These are phyloP conservation scores for Atrina japonica DNA, from an alignment of 2,888 invertebrate species.

Conservation along the genomic window DNA sequence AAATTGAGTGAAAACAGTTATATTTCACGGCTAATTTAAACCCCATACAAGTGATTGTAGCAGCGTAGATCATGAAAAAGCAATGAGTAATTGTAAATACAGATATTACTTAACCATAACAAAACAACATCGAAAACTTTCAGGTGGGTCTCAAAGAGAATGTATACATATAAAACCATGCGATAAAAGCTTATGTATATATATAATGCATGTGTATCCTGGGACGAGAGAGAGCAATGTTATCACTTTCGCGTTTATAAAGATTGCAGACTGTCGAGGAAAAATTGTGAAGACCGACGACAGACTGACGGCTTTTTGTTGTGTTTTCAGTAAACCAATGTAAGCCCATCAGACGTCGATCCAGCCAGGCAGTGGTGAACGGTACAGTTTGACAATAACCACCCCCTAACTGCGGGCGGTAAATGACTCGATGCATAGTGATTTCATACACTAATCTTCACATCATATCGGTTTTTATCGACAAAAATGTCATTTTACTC, in stretches of 20 bases:
- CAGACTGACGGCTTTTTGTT: slow-evolving; percentile 36
- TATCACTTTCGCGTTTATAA: not conserved
- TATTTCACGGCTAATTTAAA: slow-evolving; percentile 24
- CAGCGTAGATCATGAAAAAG: slow-evolving; percentile 5
- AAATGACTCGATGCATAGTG: slow-evolving; percentile 36
- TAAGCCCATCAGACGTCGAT: slow-evolving; percentile 34
- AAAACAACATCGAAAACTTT: too few species aligned
- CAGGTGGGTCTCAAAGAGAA: too few species aligned
- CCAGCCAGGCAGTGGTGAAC: slow-evolving; percentile 20
- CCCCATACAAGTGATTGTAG: slow-evolving; percentile 11
- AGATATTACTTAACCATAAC: slow-evolving; percentile 1
- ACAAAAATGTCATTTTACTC: slow-evolving; percentile 44
- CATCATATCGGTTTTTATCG: slow-evolving; percentile 45
- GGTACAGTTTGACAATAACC: slow-evolving; percentile 46
- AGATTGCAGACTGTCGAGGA: not conserved
- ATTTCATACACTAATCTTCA: slow-evolving; percentile 39
- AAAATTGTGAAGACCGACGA: slow-evolving; percentile 25
- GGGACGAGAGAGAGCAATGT: not conserved
- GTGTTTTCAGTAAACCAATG: slow-evolving; percentile 43
- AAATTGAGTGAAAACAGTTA: slow-evolving; percentile 27
- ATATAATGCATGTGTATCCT: too few species aligned
- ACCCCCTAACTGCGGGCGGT: slow-evolving; percentile 48
- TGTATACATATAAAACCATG: too few species aligned
- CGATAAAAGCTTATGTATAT: too few species aligned
- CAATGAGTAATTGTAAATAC: slow-evolving; percentile 8